These are phyloP conservation scores for Myotis findleyi DNA, from an alignment of 2,797 vertebrate species.

Conservation along the genomic window DNA sequence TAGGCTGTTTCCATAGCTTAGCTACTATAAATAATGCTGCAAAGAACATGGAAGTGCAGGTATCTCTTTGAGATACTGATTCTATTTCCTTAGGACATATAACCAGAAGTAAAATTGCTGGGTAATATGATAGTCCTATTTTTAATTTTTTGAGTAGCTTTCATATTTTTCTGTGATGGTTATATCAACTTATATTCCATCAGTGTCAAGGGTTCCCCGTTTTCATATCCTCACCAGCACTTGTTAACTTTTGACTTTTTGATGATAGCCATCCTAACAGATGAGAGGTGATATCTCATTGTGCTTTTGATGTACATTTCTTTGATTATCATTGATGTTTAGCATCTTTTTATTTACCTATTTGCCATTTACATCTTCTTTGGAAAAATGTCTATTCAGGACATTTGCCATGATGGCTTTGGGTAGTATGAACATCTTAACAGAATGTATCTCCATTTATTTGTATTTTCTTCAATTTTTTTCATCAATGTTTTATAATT, in stretches of 20 bases:
- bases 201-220: background rate
- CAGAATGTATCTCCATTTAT: background rate
- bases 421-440: background rate
- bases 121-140: background rate
- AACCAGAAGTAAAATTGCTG: background rate
- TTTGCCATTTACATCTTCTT: background rate
- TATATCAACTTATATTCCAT: background rate
- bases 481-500: background rate
- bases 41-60: background rate
- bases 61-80: background rate
- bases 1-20: background rate
- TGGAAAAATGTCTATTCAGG: background rate
- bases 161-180: background rate
- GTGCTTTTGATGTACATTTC: background rate
- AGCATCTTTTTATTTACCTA: background rate
- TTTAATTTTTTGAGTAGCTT: background rate
- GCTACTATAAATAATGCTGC: background rate
- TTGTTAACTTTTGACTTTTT: background rate
- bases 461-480: background rate
- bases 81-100: background rate
- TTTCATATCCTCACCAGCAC: background rate
- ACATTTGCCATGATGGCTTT: background rate
- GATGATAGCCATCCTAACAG: background rate
- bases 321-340: background rate
- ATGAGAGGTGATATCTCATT: background rate